phyloP scores from a whole-genome alignment of 1,140 invertebrate species.

The Scaptomyza montana region DNA sequence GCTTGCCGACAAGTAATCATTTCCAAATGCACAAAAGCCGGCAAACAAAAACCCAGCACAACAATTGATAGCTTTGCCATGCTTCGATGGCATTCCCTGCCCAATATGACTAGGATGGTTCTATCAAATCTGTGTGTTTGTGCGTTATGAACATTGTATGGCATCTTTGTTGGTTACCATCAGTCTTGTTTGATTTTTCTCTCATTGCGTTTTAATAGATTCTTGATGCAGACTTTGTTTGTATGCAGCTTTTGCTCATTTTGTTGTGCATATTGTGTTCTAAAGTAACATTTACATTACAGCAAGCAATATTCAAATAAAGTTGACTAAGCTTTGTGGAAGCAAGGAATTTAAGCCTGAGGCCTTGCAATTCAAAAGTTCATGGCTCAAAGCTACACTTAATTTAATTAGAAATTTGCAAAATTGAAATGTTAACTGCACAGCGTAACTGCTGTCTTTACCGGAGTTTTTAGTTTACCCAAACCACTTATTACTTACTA shows the following conservation, averaged over 20 bases:
- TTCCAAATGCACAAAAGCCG: conserved; percentile 68
- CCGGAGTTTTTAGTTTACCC: neutral
- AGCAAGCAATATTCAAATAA: neutral
- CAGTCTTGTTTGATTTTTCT: conserved; percentile 24
- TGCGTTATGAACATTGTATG: conserved; percentile 1
- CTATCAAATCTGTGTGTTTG: neutral
- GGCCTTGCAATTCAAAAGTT: conserved; percentile 12
- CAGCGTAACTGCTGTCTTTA: neutral
- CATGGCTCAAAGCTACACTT: conserved; percentile 7
- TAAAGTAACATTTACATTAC: neutral
- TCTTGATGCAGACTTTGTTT: conserved; percentile 28
- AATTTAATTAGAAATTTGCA: neutral
- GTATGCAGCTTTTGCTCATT: conserved; percentile 15
- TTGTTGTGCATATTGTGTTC: neutral
- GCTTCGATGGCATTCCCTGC: conserved; percentile 33
- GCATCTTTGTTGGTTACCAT: neutral
- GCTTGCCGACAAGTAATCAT: conserved; percentile 60
- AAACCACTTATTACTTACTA: neutral
- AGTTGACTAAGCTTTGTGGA: neutral
- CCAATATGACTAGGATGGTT: neutral
- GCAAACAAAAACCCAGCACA: conserved; percentile 25
- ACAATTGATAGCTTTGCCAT: conserved; percentile 59
- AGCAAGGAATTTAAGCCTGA: neutral
- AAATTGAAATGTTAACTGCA: conserved; percentile 14
- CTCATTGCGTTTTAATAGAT: conserved; percentile 35